phyloP scores from a whole-genome alignment of 2,113 vertebrate genomes.

The Eulemur rufifrons region DNA sequence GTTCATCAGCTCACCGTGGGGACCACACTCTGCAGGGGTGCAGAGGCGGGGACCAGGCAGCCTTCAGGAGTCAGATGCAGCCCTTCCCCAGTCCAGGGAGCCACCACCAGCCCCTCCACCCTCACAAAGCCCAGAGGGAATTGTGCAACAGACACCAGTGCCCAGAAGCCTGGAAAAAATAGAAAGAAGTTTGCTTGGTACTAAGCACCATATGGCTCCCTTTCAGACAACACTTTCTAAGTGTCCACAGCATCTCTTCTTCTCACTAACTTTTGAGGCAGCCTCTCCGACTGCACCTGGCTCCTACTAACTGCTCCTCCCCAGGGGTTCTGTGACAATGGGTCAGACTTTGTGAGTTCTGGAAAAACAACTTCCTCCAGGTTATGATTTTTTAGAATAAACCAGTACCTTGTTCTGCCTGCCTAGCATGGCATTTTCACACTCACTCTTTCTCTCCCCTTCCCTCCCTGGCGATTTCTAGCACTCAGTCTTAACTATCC shows the following conservation, averaged over 20 bases:
- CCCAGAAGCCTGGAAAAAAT: background rate
- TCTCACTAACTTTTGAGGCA: background rate
- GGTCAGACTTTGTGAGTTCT: background rate
- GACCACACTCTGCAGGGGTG: background rate
- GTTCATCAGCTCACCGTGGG: background rate
- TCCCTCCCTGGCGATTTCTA: background rate
- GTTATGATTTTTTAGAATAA: background rate
- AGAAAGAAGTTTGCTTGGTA: background rate
- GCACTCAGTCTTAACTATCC: too few species aligned
- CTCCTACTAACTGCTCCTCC: background rate
- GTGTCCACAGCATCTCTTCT: slow-evolving; percentile 20
- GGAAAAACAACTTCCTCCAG: background rate
- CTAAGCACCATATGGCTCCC: slow-evolving; percentile 53
- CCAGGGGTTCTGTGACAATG: slow-evolving; percentile 3
- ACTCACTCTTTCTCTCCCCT: background rate
- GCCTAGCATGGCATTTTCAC: background rate
- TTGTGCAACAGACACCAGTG: background rate
- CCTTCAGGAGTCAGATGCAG: background rate
- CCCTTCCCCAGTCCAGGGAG: background rate
- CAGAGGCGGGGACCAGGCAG: background rate
- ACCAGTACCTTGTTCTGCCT: background rate
- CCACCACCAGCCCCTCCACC: background rate
- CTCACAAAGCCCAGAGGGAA: background rate
- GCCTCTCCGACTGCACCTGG: background rate
- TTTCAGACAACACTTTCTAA: slow-evolving; percentile 7